Evolutionary conservation across 2,113 vertebrate species (phyloP).

Genomic region (Syrmaticus mikado): DNA sequence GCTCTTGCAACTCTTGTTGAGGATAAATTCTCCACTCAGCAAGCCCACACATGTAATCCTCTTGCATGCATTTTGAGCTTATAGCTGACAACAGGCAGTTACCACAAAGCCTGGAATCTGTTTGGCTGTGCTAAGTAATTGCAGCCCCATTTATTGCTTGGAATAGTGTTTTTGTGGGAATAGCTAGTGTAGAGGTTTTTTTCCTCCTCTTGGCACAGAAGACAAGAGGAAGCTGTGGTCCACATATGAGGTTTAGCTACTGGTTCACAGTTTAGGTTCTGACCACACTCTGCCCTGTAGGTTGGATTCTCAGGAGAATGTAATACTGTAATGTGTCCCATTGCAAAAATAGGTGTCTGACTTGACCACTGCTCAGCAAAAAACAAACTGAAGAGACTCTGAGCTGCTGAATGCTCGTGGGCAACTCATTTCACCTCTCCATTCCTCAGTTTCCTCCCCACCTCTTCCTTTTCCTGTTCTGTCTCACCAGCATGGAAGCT

Average conservation of each 20-base stretch:
- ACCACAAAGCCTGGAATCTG: background rate
- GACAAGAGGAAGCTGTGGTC: background rate
- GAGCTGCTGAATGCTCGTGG: background rate
- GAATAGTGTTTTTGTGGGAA: background rate
- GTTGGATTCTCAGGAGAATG: background rate
- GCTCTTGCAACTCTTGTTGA: background rate
- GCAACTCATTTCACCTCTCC: background rate
- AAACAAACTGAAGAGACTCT: background rate
- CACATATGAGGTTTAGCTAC: background rate
- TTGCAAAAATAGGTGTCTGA: background rate
- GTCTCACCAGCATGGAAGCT: background rate
- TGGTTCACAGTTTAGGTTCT: fast-evolving
- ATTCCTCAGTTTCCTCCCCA: background rate
- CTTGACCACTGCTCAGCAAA: background rate
- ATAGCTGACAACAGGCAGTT: background rate
- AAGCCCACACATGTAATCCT: background rate
- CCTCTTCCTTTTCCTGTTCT: background rate
- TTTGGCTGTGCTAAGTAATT: background rate
- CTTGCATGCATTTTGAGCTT: background rate
- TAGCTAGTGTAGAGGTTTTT: background rate
- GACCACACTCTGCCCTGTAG: background rate
- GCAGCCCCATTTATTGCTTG: background rate
- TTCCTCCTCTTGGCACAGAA: background rate
- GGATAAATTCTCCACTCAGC: background rate
- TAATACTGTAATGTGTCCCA: fast-evolving